A percentile compares a stretch with the other conserved stretches of the same genome.
Conservation (phyloP, 1,140 invertebrate genomes). For the Drosophila sproati region DNA sequence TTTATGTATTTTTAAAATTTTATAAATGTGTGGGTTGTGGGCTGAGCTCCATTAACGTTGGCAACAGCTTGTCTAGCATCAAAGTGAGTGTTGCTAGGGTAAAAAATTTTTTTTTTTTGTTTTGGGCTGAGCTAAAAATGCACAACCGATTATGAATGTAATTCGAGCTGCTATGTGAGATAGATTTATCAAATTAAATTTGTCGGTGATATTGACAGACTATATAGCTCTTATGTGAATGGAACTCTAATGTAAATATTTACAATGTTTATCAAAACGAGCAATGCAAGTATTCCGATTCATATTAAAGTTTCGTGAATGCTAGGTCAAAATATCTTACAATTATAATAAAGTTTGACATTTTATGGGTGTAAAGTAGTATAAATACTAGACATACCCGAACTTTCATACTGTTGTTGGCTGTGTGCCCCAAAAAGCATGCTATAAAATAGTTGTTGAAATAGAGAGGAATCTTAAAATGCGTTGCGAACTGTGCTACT, state of each 20-base stretch:
- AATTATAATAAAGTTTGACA: too few species aligned
- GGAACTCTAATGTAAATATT: background rate
- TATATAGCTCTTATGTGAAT: constrained; percentile 3
- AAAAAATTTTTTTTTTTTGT: constrained; percentile 2
- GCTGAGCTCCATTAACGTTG: constrained; percentile 22
- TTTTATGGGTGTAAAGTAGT: too few species aligned
- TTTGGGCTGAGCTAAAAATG: constrained; percentile 52
- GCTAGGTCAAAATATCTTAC: too few species aligned
- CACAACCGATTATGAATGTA: constrained; percentile 51
- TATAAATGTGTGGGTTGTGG: constrained; percentile 37
- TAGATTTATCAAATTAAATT: constrained; percentile 17
- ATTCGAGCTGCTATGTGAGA: background rate
- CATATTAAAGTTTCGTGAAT: too few species aligned
- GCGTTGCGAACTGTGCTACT: background rate
- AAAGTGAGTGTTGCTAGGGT: background rate
- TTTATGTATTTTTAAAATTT: constrained; percentile 48
- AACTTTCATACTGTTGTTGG: too few species aligned
- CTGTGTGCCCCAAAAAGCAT: background rate
- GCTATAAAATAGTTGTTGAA: background rate
- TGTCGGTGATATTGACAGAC: constrained; percentile 4
- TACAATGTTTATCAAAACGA: background rate
- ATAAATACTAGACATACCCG: too few species aligned
- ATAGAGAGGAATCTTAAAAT: background rate
- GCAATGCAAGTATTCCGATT: too few species aligned
- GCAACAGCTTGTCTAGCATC: constrained; percentile 52